Evolutionary conservation across 2,888 invertebrate species (phyloP), one percentile per base, ranked within the genome.

Genomic region (Odontocolon sp.): DNA sequence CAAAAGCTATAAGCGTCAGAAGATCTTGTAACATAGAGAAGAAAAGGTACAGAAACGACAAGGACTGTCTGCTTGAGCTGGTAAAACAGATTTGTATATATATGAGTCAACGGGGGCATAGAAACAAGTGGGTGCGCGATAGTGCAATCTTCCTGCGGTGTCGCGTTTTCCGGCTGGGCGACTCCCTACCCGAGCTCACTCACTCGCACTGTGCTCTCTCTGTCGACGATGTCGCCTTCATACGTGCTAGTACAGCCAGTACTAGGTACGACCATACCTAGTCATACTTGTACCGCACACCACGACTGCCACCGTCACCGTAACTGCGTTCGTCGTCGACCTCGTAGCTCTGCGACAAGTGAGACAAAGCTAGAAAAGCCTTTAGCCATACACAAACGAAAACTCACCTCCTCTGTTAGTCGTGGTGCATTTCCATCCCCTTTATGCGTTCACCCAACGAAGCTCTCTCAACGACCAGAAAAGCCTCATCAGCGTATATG

Each of bases 141-240:
- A 88, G 87, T 85, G 85, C 84, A 87, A 88, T 88, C 87, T 88
- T 86, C 87, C 84, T 82, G 82, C 82, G 83, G 83, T 86, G 87
- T 86, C 87, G 87, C 84, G 87, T 87, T 88, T 87, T 87, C 87
- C 87, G 81, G 83, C 83, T 85, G 85, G 83, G 47, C 83, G 87
- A 87, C 82, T 86, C 81, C 82, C 80, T 47, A 56, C 56, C 61
- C 71, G 31, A 18, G 42, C 38, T 26, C 52, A 11, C 54, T 54
- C 50, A 42, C 50, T 73, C 66, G 66, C 66, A 40, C 16, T 28
- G 23, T 59, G 59, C 54, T 45, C 11, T 21, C 5, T 38, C 16
- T 9, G 6, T 28, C 50, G 73, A 52, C 31, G 26, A 23, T 56
- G 16, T 33, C 61, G 36, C 50, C 36, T 64, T 45, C 2, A 18